Evolutionary conservation across 2,797 vertebrate genomes (phyloP).

Genomic region (Enteromius viviparus): DNA sequence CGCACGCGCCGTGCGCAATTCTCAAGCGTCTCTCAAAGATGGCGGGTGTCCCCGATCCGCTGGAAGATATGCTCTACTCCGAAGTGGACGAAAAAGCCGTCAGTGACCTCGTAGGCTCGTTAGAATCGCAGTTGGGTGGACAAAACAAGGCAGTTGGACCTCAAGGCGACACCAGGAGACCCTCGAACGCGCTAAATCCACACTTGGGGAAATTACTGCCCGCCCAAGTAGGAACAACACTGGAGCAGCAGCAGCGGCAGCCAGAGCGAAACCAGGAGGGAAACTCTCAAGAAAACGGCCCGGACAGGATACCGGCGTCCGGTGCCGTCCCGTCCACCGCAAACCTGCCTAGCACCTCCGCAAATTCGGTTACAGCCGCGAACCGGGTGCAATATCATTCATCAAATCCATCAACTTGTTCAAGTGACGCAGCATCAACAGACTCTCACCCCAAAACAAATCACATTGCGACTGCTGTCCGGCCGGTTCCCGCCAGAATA

Average conservation of each 20-base stretch:
- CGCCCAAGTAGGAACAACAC: slow-evolving; percentile 79
- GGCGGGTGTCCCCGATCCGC: slow-evolving; percentile 81
- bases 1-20: slow-evolving; percentile 57
- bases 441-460: slow-evolving; percentile 70
- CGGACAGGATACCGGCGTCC: slow-evolving; percentile 68
- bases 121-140: slow-evolving; percentile 85
- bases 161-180: slow-evolving; percentile 66
- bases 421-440: slow-evolving; percentile 67
- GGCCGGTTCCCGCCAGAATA: slow-evolving; percentile 64
- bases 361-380: slow-evolving; percentile 71
- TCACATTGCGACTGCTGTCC: slow-evolving; percentile 69
- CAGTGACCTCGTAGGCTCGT: slow-evolving; percentile 86
- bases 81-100: slow-evolving; percentile 91
- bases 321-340: slow-evolving; percentile 20
- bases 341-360: slow-evolving; percentile 48
- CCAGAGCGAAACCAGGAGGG: slow-evolving; percentile 75
- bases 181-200: slow-evolving; percentile 76
- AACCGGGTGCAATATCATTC: slow-evolving; percentile 72
- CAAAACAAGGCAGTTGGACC: slow-evolving; percentile 72
- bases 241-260: slow-evolving; percentile 75
- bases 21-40: slow-evolving; percentile 74
- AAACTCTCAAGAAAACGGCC: slow-evolving; percentile 73
- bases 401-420: slow-evolving; percentile 76
- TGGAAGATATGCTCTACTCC: slow-evolving; percentile 88
- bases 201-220: slow-evolving; percentile 81